phyloP scores from a whole-genome alignment of 2,113 vertebrate genomes.

The Trichechus manatus region DNA sequence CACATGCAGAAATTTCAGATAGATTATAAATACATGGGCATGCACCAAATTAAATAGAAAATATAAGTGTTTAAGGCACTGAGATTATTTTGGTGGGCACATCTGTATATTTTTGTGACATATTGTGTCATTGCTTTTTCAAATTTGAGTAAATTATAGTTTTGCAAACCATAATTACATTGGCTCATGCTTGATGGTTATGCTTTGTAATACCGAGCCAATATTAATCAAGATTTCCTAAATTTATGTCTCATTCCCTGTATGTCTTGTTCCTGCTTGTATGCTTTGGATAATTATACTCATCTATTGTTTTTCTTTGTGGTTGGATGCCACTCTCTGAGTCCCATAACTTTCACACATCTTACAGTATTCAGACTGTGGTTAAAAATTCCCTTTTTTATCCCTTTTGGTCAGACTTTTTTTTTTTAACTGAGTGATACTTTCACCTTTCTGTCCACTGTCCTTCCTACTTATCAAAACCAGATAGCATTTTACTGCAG shows the following conservation, averaged over 20 bases:
- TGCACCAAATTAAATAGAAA: slow-evolving; percentile 75
- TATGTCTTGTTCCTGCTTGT: slow-evolving; percentile 53
- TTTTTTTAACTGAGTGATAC: slow-evolving; percentile 44
- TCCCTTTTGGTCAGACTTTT: slow-evolving; percentile 16
- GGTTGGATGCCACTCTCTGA: background rate
- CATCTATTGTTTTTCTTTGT: slow-evolving; percentile 67
- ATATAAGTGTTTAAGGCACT: slow-evolving; percentile 61
- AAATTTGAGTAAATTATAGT: slow-evolving; percentile 83
- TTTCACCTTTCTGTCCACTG: slow-evolving; percentile 65
- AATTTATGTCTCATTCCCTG: slow-evolving; percentile 72
- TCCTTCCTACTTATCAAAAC: slow-evolving; percentile 74
- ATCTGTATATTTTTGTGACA: slow-evolving; percentile 76
- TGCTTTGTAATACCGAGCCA: slow-evolving; percentile 77
- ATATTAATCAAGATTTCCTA: slow-evolving; percentile 83
- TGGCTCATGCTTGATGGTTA: slow-evolving; percentile 66
- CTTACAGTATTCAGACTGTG: background rate
- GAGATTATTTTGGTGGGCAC: slow-evolving; percentile 76
- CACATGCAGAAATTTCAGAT: slow-evolving; percentile 75
- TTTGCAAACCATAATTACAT: slow-evolving; percentile 83
- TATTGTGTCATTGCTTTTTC: slow-evolving; percentile 75
- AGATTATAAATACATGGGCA: slow-evolving; percentile 69
- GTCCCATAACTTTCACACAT: background rate
- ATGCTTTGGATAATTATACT: slow-evolving; percentile 71
- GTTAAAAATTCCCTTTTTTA: background rate
- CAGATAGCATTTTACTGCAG: slow-evolving; percentile 74